A percentile compares a stretch with the other conserved stretches of the same genome.
These are phyloP conservation scores for Chironomus tentans DNA, from an alignment of 2,888 invertebrate species.

Conservation along the genomic window DNA sequence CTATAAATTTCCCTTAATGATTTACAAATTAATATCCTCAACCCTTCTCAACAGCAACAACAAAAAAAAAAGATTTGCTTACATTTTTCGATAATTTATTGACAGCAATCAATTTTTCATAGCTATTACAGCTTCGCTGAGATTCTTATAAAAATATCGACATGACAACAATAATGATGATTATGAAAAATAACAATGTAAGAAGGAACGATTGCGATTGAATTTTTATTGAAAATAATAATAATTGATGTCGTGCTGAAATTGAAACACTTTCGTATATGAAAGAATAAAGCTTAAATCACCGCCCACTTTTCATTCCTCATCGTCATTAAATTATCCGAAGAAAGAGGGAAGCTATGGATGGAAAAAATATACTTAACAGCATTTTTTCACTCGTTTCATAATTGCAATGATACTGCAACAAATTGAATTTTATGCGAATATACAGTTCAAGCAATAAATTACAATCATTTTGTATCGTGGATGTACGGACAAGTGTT, in stretches of 20 bases:
- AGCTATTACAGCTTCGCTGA: background rate
- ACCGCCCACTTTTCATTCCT: no score
- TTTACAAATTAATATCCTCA: background rate
- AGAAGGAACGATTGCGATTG: background rate
- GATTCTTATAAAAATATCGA: background rate
- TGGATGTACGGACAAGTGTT: background rate
- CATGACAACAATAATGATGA: background rate
- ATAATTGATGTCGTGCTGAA: background rate
- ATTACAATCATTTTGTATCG: background rate
- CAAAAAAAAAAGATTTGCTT: no score
- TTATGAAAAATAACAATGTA: background rate
- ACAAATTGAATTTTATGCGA: background rate
- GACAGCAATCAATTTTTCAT: slow-evolving; percentile 2
- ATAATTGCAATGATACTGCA: slow-evolving; percentile 1
- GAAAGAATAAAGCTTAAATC: no score
- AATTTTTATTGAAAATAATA: slow-evolving; percentile 5
- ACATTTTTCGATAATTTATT: background rate
- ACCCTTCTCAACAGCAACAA: background rate
- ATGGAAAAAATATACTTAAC: background rate
- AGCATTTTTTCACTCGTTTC: background rate
- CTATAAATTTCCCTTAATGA: no score
- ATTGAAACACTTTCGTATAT: background rate
- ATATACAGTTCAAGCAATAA: background rate
- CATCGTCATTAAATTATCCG: no score
- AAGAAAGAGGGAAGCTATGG: background rate